Percentiles rank a stretch among this genome's conserved stretches.
phyloP scores from a whole-genome alignment of 2,113 vertebrate species.

The Cebidichthys violaceus region DNA sequence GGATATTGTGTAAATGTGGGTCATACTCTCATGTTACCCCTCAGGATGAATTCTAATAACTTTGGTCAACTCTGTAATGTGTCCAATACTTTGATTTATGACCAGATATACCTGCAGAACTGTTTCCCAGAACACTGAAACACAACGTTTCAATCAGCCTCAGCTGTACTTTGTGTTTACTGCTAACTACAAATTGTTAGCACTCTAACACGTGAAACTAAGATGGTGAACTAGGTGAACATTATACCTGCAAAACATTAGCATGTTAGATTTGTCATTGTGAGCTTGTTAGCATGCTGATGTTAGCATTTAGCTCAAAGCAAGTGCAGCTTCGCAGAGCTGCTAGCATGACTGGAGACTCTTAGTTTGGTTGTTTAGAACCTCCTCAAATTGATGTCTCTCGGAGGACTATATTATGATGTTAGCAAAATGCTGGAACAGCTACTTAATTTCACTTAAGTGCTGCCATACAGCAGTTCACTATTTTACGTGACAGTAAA shows the following conservation, averaged over 20 bases:
- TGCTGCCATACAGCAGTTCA: neutral
- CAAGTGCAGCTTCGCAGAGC: neutral
- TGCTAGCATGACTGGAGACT: neutral
- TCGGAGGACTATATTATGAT: neutral
- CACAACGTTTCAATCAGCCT: no score
- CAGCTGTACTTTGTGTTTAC: no score
- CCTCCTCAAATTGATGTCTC: neutral
- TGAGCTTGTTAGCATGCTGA: neutral
- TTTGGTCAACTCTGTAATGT: no score
- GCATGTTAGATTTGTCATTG: neutral
- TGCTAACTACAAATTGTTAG: no score
- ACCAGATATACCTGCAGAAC: no score
- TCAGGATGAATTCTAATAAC: no score
- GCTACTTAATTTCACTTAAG: neutral
- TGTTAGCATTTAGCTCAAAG: neutral
- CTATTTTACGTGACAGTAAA: neutral
- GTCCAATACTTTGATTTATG: no score
- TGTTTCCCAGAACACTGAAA: no score
- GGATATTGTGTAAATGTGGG: no score
- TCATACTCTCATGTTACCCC: no score
- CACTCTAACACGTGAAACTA: no score
- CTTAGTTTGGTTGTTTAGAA: neutral
- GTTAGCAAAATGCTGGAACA: neutral
- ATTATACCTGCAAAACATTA: neutral
- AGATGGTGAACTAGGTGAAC: neutral